A percentile compares a stretch with the other conserved stretches of the same genome.
Evolutionary conservation across 2,113 vertebrate genomes (phyloP).

Genomic region (Cathartes aura): DNA sequence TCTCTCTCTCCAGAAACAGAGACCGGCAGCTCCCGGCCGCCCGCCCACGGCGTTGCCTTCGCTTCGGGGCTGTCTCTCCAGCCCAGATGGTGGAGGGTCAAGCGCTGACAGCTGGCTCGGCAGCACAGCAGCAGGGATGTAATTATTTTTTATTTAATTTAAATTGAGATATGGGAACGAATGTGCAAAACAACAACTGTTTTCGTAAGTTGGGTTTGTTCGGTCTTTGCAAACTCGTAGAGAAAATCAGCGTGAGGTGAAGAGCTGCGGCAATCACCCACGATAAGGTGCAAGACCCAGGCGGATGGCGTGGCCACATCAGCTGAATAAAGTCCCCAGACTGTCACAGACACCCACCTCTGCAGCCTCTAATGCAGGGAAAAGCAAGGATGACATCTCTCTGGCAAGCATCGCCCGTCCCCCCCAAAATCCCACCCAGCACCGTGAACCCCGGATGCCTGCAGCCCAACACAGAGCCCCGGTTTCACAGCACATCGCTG

Average conservation of each 20-base stretch:
- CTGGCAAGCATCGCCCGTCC: neutral
- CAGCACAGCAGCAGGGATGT: slow-evolving; percentile 10
- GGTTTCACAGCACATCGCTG: neutral
- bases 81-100: slow-evolving; percentile 36
- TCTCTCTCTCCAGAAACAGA: neutral
- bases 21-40: neutral
- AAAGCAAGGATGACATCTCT: neutral
- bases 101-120: slow-evolving; percentile 16
- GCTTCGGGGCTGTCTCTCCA: neutral
- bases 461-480: rapidly evolving
- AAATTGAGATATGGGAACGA: neutral
- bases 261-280: neutral
- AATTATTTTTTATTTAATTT: slow-evolving; percentile 44
- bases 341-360: neutral
- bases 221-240: neutral
- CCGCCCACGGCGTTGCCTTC: rapidly evolving
- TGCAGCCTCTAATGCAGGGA: neutral
- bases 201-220: neutral
- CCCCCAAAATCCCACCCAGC: no score
- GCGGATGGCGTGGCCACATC: rapidly evolving
- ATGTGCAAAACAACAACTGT: slow-evolving; percentile 27
- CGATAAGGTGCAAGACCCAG: rapidly evolving
- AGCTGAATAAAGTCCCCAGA: neutral
- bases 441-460: rapidly evolving
- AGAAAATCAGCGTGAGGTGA: neutral